Evolutionary conservation across 2,888 invertebrate species (phyloP), one percentile per base, ranked within the genome.

Genomic region (Aporophyla lueneburgensis): DNA sequence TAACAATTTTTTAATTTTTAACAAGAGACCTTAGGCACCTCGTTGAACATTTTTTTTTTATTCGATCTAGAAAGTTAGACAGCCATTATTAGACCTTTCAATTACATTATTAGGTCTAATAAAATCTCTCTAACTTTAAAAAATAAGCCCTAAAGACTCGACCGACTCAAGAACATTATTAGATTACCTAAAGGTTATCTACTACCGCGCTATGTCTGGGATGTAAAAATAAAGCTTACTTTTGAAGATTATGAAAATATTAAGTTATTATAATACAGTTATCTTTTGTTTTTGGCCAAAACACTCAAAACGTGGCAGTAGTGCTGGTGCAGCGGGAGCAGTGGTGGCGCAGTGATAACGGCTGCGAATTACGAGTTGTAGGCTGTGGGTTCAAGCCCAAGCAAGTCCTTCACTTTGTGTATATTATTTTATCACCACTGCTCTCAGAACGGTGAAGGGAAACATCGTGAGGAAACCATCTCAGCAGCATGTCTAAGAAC

Each of bases 21-120:
- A 33, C 19, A 54, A 65, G 27, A 19, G 59, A 53, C 49, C 46
- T 33, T 24, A 21, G n/a, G 40, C n/a, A 43, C 27, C 10, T 19
- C 16, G 7, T 19, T 9, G 2, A 1, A 4, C 27, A 14, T 43
- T 40, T 40, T 24, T 49, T 62, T 73, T 71, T 74, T 56, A 59
- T 46, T 24, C 21, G 49, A 63, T 65, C 40, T 74, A 53, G 54
- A 83, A 78, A 78, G 62, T 75, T 72, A 40, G 63, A 74, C 68
- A 81, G 75, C 71, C n/a, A 67, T 71, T 76, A 75, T 75, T 59
- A 78, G 56, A 56, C 65, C n/a, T 59, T 82, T 74, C 40, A 71
- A 43, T 53, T 27, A 9, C 9, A 43, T 43, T 9, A 43, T 9
- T 43, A 43, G 43, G 43, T 43, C 43, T 46, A 46, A 12, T 46